Evolutionary conservation across 2,113 vertebrate species (phyloP), one percentile per base, ranked within the genome.

Genomic region (Hippocampus comes): DNA sequence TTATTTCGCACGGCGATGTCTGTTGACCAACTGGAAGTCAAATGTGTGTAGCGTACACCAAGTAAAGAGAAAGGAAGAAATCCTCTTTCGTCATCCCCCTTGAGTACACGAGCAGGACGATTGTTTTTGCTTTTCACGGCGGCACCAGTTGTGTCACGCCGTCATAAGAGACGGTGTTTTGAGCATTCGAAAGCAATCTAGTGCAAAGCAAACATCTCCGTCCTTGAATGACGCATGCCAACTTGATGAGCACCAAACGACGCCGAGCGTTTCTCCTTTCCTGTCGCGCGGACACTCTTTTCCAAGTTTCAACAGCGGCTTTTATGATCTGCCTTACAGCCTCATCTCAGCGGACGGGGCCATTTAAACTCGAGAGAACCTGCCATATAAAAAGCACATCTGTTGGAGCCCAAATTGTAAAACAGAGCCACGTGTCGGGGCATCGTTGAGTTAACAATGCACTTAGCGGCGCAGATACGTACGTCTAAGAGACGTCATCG

Each of bases 261-360:
- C 77, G 88, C 77, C 81, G 86, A 91, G 93, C 92, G 87, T 90
- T 91, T 84, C 90, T 89, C 90, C 78, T 91, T 89, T 1, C 89
- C 89, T 87, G 91, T 91, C 92, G 30, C 91, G 94, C 92, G 84
- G 81, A 90, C 92, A 91, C 92, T 93, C 89, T 94, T 94, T 91
- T 89, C 89, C 90, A 81, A 77, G 87, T 95, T 95, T 94, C 93
- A 95, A 94, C 95, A 92, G 89, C 92, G 92, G 92, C 87, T 92
- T 95, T 95, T 93, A 95, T 92, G 92, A 92, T 90, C 93, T 92
- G 87, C 91, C 92, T 94, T 91, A 92, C 91, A 90, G 92, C 90
- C 83, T 88, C 75, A 65, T 93, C 85, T 87, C 88, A 90, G 91
- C 87, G 94, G 94, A 94, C 93, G 89, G 88, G 84, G 77, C 84